Evolutionary conservation across 2,888 invertebrate species (phyloP), one percentile per base, ranked within the genome.

Genomic region (Dynastes grantii): DNA sequence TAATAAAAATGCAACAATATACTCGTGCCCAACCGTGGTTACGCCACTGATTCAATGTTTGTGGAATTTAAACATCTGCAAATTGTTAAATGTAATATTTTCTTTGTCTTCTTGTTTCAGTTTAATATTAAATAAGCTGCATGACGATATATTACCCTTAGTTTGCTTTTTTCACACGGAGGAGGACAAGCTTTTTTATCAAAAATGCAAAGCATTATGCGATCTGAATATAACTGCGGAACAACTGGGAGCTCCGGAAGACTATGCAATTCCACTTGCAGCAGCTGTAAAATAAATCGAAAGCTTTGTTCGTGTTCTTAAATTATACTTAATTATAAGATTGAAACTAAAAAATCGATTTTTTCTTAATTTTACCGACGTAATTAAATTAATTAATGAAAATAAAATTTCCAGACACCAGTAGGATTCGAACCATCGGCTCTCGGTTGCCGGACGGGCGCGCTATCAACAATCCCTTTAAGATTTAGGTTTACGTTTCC

Each of bases 231-330:
- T 89, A 2, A 87, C 88, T 29, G 87, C 88, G 2, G 88, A 88
- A 81, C 88, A 89, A 80, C 83, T 89, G 29, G 89, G 89, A 6
- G 87, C 88, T 2, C 85, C 87, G n/a, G 86, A 87, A 78, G 86
- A 88, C 67, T 87, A 87, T 80, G 86, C 87, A 13, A 85, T 89
- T 53, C 87, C 88, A 13, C 82, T 45, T 45, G 45, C 45, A 45
- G 45, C 89, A n/a, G 89, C 90, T 13, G 89, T 88, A 85, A 37
- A 37, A 85, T 63, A 32, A 63, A 2, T 11, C 32, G 13, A 16
- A 65, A 37, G 37, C 65, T 16, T 65, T 65, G 37, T n/a, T 32
- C 51, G 51, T 51, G 83, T 83, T 73, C 76, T 81, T 78, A 70
- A 78, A 58, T 79, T 70, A 22, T 29, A 68, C 53, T 68, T 51